phyloP scores from a whole-genome alignment of 2,888 invertebrate genomes.

The Philopedon plagiatum region DNA sequence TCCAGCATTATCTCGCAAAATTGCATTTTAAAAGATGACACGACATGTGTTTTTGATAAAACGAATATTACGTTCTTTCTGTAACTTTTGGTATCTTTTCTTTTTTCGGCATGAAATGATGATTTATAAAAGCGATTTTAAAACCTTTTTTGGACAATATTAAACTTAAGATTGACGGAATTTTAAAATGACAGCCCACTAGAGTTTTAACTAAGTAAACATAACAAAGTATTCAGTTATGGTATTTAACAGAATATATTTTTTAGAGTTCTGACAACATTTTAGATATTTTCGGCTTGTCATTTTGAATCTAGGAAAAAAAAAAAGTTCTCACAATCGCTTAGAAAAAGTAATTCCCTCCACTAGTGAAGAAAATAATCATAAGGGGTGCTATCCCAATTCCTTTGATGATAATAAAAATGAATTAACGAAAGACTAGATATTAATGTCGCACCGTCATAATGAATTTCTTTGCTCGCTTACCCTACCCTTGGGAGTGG shows the following conservation, averaged over 20 bases:
- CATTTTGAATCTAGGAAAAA: too few relatives aligned
- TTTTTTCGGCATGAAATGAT: slow-evolving; percentile 16
- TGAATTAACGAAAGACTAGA: slow-evolving; percentile 67
- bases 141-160: too few relatives aligned
- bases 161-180: too few relatives aligned
- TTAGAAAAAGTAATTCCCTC: slow-evolving; percentile 55
- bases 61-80: slow-evolving; percentile 55
- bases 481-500: slow-evolving; percentile 62
- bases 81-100: slow-evolving; percentile 2
- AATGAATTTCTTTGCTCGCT: slow-evolving; percentile 65
- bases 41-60: slow-evolving; percentile 68
- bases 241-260: too few relatives aligned
- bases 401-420: slow-evolving; percentile 68
- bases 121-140: slow-evolving; percentile 24
- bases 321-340: too few relatives aligned
- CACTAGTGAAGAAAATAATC: slow-evolving; percentile 65
- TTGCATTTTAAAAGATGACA: slow-evolving; percentile 68
- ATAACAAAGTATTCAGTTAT: too few relatives aligned
- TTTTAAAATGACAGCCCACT: too few relatives aligned
- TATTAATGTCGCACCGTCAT: slow-evolving; percentile 65
- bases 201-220: too few relatives aligned
- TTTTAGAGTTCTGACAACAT: too few relatives aligned
- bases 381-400: slow-evolving; percentile 74
- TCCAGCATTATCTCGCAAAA: slow-evolving; percentile 67
- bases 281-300: too few relatives aligned